phyloP scores from a whole-genome alignment of 2,888 invertebrate genomes.

The Nycteola revayana region DNA sequence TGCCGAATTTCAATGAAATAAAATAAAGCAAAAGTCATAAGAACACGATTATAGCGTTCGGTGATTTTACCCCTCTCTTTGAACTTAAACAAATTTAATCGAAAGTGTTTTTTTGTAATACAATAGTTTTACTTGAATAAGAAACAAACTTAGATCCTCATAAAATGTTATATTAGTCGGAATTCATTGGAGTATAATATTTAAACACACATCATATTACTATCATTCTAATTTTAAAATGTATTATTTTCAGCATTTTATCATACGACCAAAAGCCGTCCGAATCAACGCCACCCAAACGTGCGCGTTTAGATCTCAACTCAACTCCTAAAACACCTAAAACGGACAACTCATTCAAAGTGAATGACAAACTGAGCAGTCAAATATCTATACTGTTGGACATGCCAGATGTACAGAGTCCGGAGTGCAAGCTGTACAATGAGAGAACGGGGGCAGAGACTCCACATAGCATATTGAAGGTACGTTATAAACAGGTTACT shows the following conservation, averaged over 20 bases:
- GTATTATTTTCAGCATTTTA: constrained; percentile 40
- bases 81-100: no score
- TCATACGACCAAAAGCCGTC: constrained; percentile 30
- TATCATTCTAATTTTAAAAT: no score
- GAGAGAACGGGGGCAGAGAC: constrained; percentile 60
- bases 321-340: constrained; percentile 46
- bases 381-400: constrained; percentile 70
- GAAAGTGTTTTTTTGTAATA: no score
- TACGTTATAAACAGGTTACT: constrained; percentile 28
- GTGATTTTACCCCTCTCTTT: no score
- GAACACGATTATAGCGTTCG: no score
- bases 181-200: no score
- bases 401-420: constrained; percentile 79
- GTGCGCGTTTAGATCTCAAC: constrained; percentile 46
- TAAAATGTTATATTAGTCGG: no score
- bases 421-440: constrained; percentile 35
- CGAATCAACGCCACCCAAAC: constrained; percentile 59
- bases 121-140: no score
- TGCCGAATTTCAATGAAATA: no score
- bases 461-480: constrained; percentile 86
- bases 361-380: constrained; percentile 41
- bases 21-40: no score
- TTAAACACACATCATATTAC: no score
- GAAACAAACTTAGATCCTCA: no score
- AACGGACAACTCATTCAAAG: constrained; percentile 22